These are phyloP conservation scores for Rynchops niger DNA, from an alignment of 2,113 vertebrate genomes.

Conservation along the genomic window DNA sequence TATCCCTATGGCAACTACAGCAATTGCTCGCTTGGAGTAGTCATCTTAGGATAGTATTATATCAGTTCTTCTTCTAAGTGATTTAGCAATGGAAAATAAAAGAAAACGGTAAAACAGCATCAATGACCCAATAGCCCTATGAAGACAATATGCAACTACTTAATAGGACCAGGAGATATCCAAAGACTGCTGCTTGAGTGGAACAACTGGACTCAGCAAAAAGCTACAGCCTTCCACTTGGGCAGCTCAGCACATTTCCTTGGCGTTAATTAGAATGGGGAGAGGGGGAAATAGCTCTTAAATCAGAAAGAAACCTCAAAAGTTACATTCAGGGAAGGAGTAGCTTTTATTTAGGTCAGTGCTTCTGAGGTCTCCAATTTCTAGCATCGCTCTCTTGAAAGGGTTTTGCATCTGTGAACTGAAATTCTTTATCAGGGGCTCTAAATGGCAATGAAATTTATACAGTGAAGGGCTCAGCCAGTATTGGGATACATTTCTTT, in stretches of 20 bases:
- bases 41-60: constrained; percentile 14
- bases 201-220: background rate
- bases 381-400: background rate
- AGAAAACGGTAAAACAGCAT: background rate
- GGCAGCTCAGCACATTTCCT: background rate
- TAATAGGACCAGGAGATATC: background rate
- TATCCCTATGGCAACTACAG: constrained; percentile 59
- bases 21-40: constrained; percentile 42
- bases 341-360: constrained; percentile 6
- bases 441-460: background rate
- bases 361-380: constrained; percentile 16
- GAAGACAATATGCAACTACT: background rate
- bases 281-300: background rate
- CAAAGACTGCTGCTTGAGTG: background rate
- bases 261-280: background rate
- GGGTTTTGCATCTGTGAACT: background rate
- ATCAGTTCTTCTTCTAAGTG: background rate
- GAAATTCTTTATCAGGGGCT: background rate
- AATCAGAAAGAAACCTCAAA: constrained; percentile 5
- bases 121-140: background rate
- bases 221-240: background rate
- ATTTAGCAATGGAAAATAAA: background rate
- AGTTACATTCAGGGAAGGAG: constrained; percentile 3
- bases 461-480: background rate
- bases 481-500: background rate